Base-by-base conservation (phyloP, 2,888 invertebrate species). In the Callinectes sapidus region DNA sequence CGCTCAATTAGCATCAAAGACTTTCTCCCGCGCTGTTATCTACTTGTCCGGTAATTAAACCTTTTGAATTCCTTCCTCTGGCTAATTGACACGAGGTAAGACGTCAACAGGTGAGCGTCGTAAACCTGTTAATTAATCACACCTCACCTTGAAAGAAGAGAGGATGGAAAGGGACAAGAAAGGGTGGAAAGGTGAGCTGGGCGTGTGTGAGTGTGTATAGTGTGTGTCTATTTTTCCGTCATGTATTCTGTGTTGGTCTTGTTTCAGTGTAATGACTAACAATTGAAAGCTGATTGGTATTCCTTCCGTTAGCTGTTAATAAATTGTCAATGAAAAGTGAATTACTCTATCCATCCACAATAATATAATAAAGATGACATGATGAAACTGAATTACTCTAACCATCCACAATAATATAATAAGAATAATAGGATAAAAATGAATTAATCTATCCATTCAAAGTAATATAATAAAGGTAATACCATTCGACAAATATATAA, bases 11-110 rank as follows among this genome's bases (percentile, higher is more conserved):
- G 42, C 42, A 86, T 86, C 86, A 71, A 71, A 71, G 71, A 28
- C 71, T 71, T 71, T 71, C 71, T 71, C 71, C 71, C 28, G 71
- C 71, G 18, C 71, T 28, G 71, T 28, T 71, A 71, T 71, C 71
- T 61, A 71, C 71, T 71, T 71, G 71, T 71, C 71, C 28, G 71
- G 71, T 71, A 71, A 71, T 71, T 71, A 71, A 71, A 71, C 71
- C 71, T 71, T 71, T 71, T 71, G 71, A n/a, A 71, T 71, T 71
- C 71, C 28, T 71, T 71, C n/a, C 28, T 71, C 71, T 8, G 71
- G 28, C 71, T 71, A 71, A 71, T 71, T 71, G 71, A 71, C 28
- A 71, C 48, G 8, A 48, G 71, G 13, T 28, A 71, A 71, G 71
- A 71, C 71, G 23, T 71, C 71, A 71, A 71, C 71, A 71, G 28